Percentiles rank a stretch among this genome's conserved stretches.
These are phyloP conservation scores for Papilio polyxenes DNA, from an alignment of 1,140 invertebrate genomes.

Conservation along the genomic window DNA sequence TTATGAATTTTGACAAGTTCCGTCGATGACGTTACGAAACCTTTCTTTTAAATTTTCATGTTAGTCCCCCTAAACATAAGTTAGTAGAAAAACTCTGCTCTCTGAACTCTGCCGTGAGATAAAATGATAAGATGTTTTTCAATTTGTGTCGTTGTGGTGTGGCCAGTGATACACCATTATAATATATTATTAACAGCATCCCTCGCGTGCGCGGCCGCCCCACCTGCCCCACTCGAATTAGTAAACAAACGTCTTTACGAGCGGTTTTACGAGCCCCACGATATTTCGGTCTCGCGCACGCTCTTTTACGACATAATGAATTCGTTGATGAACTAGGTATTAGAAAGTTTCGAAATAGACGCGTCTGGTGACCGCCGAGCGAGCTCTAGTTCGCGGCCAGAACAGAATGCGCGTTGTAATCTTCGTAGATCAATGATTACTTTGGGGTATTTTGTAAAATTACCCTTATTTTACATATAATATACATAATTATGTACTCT, in stretches of 20 bases:
- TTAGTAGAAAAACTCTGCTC: background rate
- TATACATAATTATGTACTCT: too few relatives aligned
- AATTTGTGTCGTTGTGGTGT: background rate
- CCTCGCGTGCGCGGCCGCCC: constrained; percentile 60
- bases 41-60: too few relatives aligned
- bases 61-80: too few relatives aligned
- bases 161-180: constrained; percentile 24
- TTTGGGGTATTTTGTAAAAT: too few relatives aligned
- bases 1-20: too few relatives aligned
- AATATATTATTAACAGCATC: constrained; percentile 68
- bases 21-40: too few relatives aligned
- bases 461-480: too few relatives aligned
- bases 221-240: constrained; percentile 78
- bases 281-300: constrained; percentile 78
- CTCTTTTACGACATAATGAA: constrained; percentile 80
- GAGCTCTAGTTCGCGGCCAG: constrained; percentile 19
- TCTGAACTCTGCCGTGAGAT: background rate
- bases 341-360: constrained; percentile 78
- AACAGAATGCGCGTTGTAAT: background rate
- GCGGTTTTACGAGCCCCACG: constrained; percentile 75
- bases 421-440: background rate
- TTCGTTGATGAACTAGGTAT: constrained; percentile 80
- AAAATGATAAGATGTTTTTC: background rate
- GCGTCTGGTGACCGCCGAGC: constrained; percentile 62
- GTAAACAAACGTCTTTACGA: constrained; percentile 80